Evolutionary conservation across 2,888 invertebrate genomes (phyloP).

Genomic region (Malthinus flaveolus): DNA sequence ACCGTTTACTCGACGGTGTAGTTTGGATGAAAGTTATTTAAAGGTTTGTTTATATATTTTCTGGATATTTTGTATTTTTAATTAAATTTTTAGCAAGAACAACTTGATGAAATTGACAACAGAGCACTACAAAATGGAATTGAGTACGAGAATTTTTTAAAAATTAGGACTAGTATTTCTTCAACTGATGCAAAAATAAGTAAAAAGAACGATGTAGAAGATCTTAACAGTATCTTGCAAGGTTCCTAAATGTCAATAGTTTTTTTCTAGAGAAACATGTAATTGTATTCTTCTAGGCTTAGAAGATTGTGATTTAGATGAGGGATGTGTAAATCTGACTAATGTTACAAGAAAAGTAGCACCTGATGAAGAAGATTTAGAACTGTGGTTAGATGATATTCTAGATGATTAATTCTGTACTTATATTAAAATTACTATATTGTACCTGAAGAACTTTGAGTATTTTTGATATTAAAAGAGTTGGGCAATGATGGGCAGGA

Average conservation of each 20-base stretch:
- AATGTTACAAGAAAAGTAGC: not conserved
- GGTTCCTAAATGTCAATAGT: too few relatives aligned
- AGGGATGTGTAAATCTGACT: not conserved
- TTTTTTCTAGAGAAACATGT: too few relatives aligned
- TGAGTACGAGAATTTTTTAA: not conserved
- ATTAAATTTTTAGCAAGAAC: not conserved
- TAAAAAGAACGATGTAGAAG: not conserved
- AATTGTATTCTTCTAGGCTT: not conserved
- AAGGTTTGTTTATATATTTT: not conserved
- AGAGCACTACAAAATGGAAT: too few relatives aligned
- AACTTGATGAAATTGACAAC: not conserved
- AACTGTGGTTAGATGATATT: conserved; percentile 43
- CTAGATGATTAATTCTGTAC: conserved; percentile 35
- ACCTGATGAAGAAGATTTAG: conserved; percentile 25
- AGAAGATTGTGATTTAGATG: not conserved
- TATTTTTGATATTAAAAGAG: too few relatives aligned
- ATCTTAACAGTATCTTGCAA: not conserved
- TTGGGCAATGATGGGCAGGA: too few relatives aligned
- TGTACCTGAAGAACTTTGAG: too few relatives aligned
- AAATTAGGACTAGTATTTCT: not conserved
- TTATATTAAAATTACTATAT: not conserved
- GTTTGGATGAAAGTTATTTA: conserved; percentile 20
- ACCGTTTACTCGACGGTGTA: conserved; percentile 30
- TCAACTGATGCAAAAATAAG: not conserved
- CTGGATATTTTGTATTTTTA: not conserved